A percentile compares a stretch with the other conserved stretches of the same genome.
Evolutionary conservation across 2,797 vertebrate species (phyloP).

Genomic region (Clarias laeviceps): DNA sequence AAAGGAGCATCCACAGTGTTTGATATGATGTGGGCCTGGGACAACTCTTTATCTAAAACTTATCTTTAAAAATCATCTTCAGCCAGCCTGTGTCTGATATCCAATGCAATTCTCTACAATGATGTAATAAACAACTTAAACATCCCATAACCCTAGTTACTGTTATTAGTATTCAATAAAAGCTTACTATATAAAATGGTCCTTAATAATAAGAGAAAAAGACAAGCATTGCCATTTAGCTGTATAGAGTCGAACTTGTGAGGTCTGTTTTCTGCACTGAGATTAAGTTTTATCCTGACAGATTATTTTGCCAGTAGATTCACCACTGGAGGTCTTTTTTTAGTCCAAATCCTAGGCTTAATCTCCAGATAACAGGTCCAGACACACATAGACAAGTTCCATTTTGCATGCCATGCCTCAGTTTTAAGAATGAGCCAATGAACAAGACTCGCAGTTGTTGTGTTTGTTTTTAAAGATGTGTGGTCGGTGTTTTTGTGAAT

Average conservation of each 20-base stretch:
- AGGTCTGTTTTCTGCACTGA: conserved; percentile 23
- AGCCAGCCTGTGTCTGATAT: conserved; percentile 48
- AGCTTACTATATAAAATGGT: conserved; percentile 48
- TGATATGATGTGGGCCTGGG: conserved; percentile 62
- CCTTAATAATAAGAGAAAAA: conserved; percentile 22
- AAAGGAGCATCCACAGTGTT: conserved; percentile 65
- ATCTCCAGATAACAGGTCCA: conserved; percentile 16
- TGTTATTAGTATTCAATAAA: conserved; percentile 49
- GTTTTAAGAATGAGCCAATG: conserved; percentile 1
- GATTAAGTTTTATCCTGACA: conserved; percentile 13
- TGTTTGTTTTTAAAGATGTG: not conserved
- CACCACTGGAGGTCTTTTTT: not conserved
- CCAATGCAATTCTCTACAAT: conserved; percentile 31
- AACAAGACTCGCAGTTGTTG: not conserved
- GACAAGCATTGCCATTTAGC: conserved; percentile 31
- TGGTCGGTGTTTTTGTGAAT: not conserved
- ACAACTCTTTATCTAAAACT: conserved; percentile 65
- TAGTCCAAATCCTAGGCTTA: not conserved
- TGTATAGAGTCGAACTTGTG: conserved; percentile 17
- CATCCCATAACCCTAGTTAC: conserved; percentile 43
- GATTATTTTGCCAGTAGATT: conserved; percentile 1
- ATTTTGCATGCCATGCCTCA: conserved; percentile 32
- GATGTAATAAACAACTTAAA: conserved; percentile 41
- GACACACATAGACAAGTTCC: not conserved
- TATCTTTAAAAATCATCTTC: conserved; percentile 43